Base-by-base conservation (phyloP, 2,113 vertebrate species). In the Gymnogyps californianus region DNA sequence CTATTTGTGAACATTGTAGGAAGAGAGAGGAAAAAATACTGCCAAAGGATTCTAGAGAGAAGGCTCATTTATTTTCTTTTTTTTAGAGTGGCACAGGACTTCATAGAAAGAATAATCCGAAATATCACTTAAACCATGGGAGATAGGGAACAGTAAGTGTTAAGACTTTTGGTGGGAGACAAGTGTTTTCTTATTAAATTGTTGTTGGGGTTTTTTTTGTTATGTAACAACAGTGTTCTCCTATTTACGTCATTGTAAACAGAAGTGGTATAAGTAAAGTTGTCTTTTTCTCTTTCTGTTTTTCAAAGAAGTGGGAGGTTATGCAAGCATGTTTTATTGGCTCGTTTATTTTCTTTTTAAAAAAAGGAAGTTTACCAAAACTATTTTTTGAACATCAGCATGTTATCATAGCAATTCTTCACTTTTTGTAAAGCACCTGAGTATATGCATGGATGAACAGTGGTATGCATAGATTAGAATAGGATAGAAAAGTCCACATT, bases 381-480 rank as follows among this genome's bases (percentile, higher is more conserved):
- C 8, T 78, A 2, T 40, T 75, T 84, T 54, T 42, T 52, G 11
- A 59, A 24, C 47, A 89, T 66, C 38, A 36, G 16, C n/a, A 51
- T 62, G 8, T 72, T 74, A 25, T 42, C 8, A 20, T 3, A 47
- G 26, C 40, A 31, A 34, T 67, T 87, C 11, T 64, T 62, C 47
- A 14, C 18, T 67, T 94, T 83, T 67, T n/a, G 12, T 67, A 21
- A 59, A 91, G 22, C 13, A 64, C 1, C 1, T 69, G 58, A 80
- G 4, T 9, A 16, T 42, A n/a, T 75, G 2, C 18, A 44, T 18
- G 36, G 31, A 25, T 81, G 44, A 84, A n/a, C 75, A 0, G 0
- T 65, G 34, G 6, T 26, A 6, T 79, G 29, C 7, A 2, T 40
- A 14, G 13, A 25, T 52, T 70, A 80, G 29, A 79, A 21, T 51